Conservation (phyloP, 2,888 invertebrate species). For the Polietes domitor region DNA sequence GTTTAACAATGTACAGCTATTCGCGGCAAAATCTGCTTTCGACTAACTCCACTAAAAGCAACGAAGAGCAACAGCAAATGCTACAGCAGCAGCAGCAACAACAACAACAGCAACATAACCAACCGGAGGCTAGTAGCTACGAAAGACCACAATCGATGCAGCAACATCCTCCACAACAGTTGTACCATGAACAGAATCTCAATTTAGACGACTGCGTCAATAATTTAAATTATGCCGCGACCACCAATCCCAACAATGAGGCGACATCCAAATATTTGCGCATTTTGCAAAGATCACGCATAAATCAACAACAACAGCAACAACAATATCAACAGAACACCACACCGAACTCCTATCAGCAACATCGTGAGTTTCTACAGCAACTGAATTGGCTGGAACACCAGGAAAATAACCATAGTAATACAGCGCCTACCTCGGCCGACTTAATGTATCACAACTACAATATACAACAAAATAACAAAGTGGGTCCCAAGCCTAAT, state of each 20-base stretch:
- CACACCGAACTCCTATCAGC: conserved; percentile 59
- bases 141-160: conserved; percentile 55
- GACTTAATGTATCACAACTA: conserved; percentile 64
- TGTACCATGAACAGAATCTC: conserved; percentile 65
- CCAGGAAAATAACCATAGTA: conserved; percentile 60
- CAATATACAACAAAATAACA: conserved; percentile 62
- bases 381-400: conserved; percentile 70
- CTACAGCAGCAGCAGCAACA: conserved; percentile 79
- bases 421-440: background rate
- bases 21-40: conserved; percentile 94
- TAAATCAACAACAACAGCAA: conserved; percentile 72
- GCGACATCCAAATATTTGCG: conserved; percentile 59
- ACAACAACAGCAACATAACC: conserved; percentile 69
- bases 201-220: conserved; percentile 77
- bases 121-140: conserved; percentile 60
- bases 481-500: conserved; percentile 60
- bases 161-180: conserved; percentile 67
- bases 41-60: conserved; percentile 85
- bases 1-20: conserved; percentile 83
- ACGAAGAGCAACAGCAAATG: conserved; percentile 84
- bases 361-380: conserved; percentile 73
- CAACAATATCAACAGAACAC: conserved; percentile 71
- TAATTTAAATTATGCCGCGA: conserved; percentile 81
- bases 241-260: conserved; percentile 69
- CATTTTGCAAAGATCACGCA: conserved; percentile 65